These are phyloP conservation scores for Clistopyga incitator DNA, from an alignment of 2,888 invertebrate species.

Conservation along the genomic window DNA sequence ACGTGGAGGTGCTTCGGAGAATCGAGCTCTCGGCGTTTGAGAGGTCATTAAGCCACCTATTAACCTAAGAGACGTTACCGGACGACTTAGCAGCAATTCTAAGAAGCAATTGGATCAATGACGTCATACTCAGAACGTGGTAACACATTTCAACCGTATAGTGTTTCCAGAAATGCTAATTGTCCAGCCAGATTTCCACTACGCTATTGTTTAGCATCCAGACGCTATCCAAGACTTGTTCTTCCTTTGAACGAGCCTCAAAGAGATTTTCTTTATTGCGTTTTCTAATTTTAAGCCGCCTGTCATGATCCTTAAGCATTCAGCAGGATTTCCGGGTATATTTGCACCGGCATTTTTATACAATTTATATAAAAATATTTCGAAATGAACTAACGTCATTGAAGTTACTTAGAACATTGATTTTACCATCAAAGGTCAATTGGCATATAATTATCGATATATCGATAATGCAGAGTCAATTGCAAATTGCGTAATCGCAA, in stretches of 20 bases:
- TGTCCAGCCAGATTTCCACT: background rate
- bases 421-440: background rate
- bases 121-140: slow-evolving; percentile 15
- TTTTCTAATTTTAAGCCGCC: no score
- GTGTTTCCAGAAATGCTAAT: slow-evolving; percentile 4
- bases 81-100: slow-evolving; percentile 23
- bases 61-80: slow-evolving; percentile 29
- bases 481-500: background rate
- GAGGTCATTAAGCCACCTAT: slow-evolving; percentile 39
- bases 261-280: no score
- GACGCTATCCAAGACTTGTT: background rate
- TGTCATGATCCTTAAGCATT: no score
- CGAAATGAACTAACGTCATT: no score
- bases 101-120: slow-evolving; percentile 11
- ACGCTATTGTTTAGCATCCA: background rate
- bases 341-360: no score
- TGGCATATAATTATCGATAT: background rate
- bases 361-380: no score
- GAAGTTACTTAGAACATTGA: background rate
- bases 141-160: background rate
- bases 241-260: no score
- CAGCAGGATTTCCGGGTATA: no score
- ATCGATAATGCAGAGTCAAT: background rate
- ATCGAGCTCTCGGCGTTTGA: slow-evolving; percentile 16
- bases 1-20: background rate